phyloP scores from a whole-genome alignment of 1,140 invertebrate genomes.

The Andricus grossulariae region DNA sequence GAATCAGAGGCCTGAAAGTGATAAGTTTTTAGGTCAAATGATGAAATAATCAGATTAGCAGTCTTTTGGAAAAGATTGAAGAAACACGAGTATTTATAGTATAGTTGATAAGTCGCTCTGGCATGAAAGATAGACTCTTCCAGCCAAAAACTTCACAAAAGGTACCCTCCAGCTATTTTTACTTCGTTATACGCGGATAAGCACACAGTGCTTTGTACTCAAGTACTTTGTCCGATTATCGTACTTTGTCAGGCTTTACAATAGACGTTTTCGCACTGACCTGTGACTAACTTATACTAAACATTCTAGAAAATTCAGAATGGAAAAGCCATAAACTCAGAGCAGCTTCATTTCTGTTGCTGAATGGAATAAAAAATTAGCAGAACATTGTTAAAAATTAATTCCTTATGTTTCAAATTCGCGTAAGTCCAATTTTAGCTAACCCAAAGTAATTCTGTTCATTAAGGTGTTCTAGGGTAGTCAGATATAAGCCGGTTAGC shows the following conservation, averaged over 20 bases:
- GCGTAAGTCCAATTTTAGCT: too few species aligned
- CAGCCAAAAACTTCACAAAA: slow-evolving; percentile 27
- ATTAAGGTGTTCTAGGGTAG: too few species aligned
- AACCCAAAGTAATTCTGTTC: too few species aligned
- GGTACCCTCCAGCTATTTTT: slow-evolving; percentile 19
- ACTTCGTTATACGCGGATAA: slow-evolving; percentile 20
- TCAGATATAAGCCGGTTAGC: too few species aligned
- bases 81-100: too few species aligned
- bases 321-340: neutral
- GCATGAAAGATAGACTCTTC: neutral
- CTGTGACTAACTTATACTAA: slow-evolving; percentile 53
- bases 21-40: too few species aligned
- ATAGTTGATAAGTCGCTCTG: neutral
- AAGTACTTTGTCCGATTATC: slow-evolving; percentile 26
- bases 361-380: neutral
- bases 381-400: neutral
- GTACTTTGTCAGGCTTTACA: slow-evolving; percentile 51
- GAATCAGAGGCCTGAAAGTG: too few species aligned
- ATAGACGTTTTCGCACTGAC: slow-evolving; percentile 47
- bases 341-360: neutral
- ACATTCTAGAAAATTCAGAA: slow-evolving; percentile 42
- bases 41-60: too few species aligned
- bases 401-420: too few species aligned
- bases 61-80: too few species aligned
- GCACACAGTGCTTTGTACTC: slow-evolving; percentile 27